Percentiles rank a stretch among this genome's conserved stretches.
These are phyloP conservation scores for Wasmannia auropunctata DNA, from an alignment of 1,140 invertebrate species.

Conservation along the genomic window DNA sequence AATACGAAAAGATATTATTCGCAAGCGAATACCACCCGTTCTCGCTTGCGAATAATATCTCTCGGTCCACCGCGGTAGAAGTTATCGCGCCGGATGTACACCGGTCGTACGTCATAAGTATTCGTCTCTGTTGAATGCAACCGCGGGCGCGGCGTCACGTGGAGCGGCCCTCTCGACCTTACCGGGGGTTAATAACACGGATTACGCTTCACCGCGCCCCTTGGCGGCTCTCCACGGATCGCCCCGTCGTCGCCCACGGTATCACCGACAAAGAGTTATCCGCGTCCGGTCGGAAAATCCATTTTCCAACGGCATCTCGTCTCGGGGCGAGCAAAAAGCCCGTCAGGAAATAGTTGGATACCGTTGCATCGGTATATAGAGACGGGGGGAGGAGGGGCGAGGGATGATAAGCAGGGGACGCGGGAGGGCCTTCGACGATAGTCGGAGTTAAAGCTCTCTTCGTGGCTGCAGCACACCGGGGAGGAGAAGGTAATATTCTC, in stretches of 20 bases:
- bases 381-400: no score
- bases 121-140: conserved; percentile 15
- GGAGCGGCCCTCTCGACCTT: not conserved
- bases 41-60: not conserved
- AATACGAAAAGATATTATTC: no score
- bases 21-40: no score
- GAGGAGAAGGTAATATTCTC: conserved; percentile 70
- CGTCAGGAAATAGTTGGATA: conserved; percentile 55
- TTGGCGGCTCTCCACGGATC: conserved; percentile 13
- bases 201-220: conserved; percentile 45
- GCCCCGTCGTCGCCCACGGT: conserved; percentile 18
- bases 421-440: conserved; percentile 9
- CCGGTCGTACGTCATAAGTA: not conserved
- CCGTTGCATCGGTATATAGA: conserved; percentile 33
- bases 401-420: not conserved
- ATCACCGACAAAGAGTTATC: conserved; percentile 51
- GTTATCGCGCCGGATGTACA: not conserved
- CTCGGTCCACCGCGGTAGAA: not conserved
- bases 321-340: conserved; percentile 26
- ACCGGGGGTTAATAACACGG: conserved; percentile 51
- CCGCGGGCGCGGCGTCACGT: not conserved
- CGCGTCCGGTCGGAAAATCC: conserved; percentile 53
- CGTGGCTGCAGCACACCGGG: not conserved
- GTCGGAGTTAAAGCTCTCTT: conserved; percentile 62
- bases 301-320: conserved; percentile 55